phyloP scores from a whole-genome alignment of 2,113 vertebrate genomes.

The Coreoperca whiteheadi region DNA sequence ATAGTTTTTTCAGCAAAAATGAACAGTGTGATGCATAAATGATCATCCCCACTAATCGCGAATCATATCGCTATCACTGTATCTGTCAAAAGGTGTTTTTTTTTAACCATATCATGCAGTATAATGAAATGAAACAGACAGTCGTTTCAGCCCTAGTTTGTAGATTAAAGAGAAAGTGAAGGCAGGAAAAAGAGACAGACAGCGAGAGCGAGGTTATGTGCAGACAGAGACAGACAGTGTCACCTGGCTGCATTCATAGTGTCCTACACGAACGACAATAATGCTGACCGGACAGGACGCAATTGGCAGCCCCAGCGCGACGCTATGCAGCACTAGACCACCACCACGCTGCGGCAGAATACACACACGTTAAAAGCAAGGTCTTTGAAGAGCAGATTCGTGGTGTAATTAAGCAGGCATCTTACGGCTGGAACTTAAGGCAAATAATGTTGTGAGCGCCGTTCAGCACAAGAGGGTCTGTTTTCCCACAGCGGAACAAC shows the following conservation, averaged over 20 bases:
- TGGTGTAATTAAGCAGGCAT: neutral
- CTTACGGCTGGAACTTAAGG: neutral
- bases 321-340: conserved; percentile 45
- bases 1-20: too few relatives aligned
- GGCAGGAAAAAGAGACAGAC: neutral
- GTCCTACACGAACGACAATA: conserved; percentile 27
- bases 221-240: conserved; percentile 28
- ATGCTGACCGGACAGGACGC: conserved; percentile 60
- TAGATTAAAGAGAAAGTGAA: neutral
- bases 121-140: neutral
- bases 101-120: too few relatives aligned
- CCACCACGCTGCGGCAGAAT: conserved; percentile 16
- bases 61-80: too few relatives aligned
- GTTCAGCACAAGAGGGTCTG: neutral
- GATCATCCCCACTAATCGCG: too few relatives aligned
- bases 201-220: neutral
- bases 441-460: neutral
- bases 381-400: conserved; percentile 8
- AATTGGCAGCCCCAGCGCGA: conserved; percentile 20
- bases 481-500: neutral
- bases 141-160: neutral
- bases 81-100: too few relatives aligned
- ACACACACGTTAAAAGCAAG: neutral
- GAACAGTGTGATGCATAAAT: too few relatives aligned
- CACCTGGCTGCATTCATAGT: conserved; percentile 41